Evolutionary conservation across 2,113 vertebrate species (phyloP), one percentile per base, ranked within the genome.

Genomic region (Stigmatopora argus): DNA sequence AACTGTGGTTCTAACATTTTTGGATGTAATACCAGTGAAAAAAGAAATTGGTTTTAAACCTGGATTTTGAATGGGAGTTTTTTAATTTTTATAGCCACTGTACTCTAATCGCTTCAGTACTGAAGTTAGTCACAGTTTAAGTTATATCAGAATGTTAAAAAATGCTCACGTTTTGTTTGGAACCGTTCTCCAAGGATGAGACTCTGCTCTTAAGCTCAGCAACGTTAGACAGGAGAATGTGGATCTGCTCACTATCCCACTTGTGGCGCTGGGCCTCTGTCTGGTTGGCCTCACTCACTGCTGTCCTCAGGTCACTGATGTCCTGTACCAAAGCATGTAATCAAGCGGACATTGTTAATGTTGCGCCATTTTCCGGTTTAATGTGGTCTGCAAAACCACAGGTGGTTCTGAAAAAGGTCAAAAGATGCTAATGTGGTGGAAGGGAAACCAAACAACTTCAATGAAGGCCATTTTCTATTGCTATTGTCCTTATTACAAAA

Each of bases 201-300:
- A 90, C 74, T 74, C 86, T 85, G 62, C 81, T 81, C 3, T 77
- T 79, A 52, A 90, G 88, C 34, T 86, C 83, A 62, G 82, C 78
- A 0, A 90, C 74, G 0, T 79, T 67, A 6, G 85, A 78, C 31
- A 86, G 74, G 9, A 90, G 69, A 61, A 66, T 53, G 51, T 83
- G 78, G 57, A 91, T 83, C 71, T 87, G 84, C 59, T 88, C 81
- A 10, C 82, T 70, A 0, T 79, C 78, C 78, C 81, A 88, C 0
- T 74, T 72, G 7, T 80, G 84, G 55, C 77, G 83, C 60, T 76
- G 69, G 63, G 75, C 81, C 69, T 89, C 87, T 0, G 85, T 88
- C 83, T 77, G 72, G 65, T 91, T 90, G 1, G 82, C 71, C 12
- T 89, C 87, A 23, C 71, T 79, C 41, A 87, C 68, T 4, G 68